Evolutionary conservation across 1,140 invertebrate genomes (phyloP), one percentile per base, ranked within the genome.

Genomic region (Sminthurinus signatus): DNA sequence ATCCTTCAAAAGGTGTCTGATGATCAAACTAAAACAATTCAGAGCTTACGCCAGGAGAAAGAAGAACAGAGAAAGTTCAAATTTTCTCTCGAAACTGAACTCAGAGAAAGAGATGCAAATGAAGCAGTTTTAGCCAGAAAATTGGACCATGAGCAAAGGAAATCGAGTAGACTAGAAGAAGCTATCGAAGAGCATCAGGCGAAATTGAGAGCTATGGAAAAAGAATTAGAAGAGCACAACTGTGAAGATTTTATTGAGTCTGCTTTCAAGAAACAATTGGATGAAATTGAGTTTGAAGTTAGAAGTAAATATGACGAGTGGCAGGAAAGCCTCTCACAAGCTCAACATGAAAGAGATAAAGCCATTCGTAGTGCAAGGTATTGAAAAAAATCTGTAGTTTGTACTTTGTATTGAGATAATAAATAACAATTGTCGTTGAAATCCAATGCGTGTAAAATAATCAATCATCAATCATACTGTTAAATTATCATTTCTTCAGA

Each of bases 221-320:
- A 61, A 10, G 59, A 68, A n/a, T n/a, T 68, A 27, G 39, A 28
- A 28, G 36, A 60, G 17, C 66, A 68, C n/a, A 56, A 59, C 36
- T 68, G 66, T 32, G 57, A 68, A n/a, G 66, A 68, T 10, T 57
- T 36, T 36, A 39, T 64, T 4, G 62, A 68, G 27, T 55, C 62
- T 12, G 43, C 36, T 8, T 68, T 44, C 29, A 55, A 48, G 42
- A 32, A 42, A 25, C 60, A 52, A 55, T 8, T 64, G 10, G 27
- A 44, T 10, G 43, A 43, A 21, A 29, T 64, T n/a, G 62, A 68
- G 23, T 19, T 36, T n/a, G 25, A 48, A n/a, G 15, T 63, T 4
- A 29, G 51, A 31, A 43, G 17, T 10, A 25, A 32, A 2, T 42
- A 46, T 32, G n/a, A 36, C 1, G 39, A 60, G 1, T 67, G 60